Base-by-base conservation (phyloP, 1,140 invertebrate species). In the Drosophila repletoides region DNA sequence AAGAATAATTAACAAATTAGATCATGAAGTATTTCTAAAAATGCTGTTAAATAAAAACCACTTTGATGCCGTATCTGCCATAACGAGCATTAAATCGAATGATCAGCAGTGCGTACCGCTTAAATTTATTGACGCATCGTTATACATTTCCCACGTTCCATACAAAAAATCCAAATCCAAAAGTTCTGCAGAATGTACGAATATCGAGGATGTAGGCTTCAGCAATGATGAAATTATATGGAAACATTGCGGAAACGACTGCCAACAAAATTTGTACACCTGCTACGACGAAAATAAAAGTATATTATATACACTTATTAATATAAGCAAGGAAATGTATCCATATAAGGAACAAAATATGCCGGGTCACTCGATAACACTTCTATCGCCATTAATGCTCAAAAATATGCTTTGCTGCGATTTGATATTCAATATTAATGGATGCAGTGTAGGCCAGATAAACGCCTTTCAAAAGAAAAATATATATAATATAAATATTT, bases 351-450 rank as follows among this genome's bases (percentile, higher is more conserved):
- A 90, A 3, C 45, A 40, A 3, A 63, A 48, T 45, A 92, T 96
- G 46, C 96, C 97, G 14, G 97, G 95, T 0, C 98, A 99, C 90
- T 94, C 94, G 4, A 94, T 99, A 46, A 94, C 93, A 3, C 90
- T 99, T 15, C 89, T 97, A 55, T 95, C 97, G 19, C 96, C 96
- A 1, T 91, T 99, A 0, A 95, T 94, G 10, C 77, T 99, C 86
- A 93, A 93, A 21, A 96, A 95, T 93, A 90, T 96, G 69, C 91
- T 97, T 51, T 95, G 95, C 2, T 92, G 95, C 58, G 95, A 96
- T 86, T 76, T 96, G 38, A 91, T 93, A 38, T 96, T 93, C 86
- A 92, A 92, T 72, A 91, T 93, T n/a, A 84, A 83, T 4, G 91
- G 76, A 1, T 51, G 63, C 3, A 90, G 91, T 43, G 91, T 73